These are phyloP conservation scores for Petrophora chlorosata DNA, from an alignment of 2,888 invertebrate species.

Conservation along the genomic window DNA sequence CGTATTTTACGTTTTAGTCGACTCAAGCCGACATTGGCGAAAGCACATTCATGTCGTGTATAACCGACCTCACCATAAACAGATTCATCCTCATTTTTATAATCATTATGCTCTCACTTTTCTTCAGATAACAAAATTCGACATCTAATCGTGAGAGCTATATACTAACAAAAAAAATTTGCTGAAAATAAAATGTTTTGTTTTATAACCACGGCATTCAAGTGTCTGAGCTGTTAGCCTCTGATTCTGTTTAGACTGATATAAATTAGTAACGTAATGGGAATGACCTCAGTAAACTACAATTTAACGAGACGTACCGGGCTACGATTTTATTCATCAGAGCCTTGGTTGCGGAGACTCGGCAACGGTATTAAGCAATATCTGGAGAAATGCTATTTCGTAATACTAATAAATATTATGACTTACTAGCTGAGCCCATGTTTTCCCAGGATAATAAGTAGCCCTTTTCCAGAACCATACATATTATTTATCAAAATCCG, in stretches of 20 bases:
- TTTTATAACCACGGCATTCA: conserved; percentile 1
- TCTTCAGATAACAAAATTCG: neutral
- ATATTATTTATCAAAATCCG: too few relatives aligned
- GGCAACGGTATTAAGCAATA: conserved; percentile 8
- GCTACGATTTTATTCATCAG: conserved; percentile 10
- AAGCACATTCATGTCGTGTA: too few relatives aligned
- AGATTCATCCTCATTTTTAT: too few relatives aligned
- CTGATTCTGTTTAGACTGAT: conserved; percentile 12
- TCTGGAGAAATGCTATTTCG: neutral
- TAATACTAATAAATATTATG: neutral
- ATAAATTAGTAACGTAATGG: conserved; percentile 23
- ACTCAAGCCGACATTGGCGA: too few relatives aligned
- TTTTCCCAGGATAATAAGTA: too few relatives aligned
- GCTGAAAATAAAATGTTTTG: conserved; percentile 4
- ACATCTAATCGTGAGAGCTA: neutral
- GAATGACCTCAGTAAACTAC: conserved; percentile 18
- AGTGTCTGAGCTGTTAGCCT: neutral
- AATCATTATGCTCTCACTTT: too few relatives aligned
- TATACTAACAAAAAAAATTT: too few relatives aligned
- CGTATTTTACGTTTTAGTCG: too few relatives aligned
- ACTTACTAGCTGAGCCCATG: too few relatives aligned
- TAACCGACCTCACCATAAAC: too few relatives aligned
- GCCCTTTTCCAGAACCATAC: too few relatives aligned
- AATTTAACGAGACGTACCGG: conserved; percentile 19
- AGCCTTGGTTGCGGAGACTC: conserved; percentile 4